A percentile compares a stretch with the other conserved stretches of the same genome.
phyloP scores from a whole-genome alignment of 2,797 vertebrate species.

The Muscicapa striata region DNA sequence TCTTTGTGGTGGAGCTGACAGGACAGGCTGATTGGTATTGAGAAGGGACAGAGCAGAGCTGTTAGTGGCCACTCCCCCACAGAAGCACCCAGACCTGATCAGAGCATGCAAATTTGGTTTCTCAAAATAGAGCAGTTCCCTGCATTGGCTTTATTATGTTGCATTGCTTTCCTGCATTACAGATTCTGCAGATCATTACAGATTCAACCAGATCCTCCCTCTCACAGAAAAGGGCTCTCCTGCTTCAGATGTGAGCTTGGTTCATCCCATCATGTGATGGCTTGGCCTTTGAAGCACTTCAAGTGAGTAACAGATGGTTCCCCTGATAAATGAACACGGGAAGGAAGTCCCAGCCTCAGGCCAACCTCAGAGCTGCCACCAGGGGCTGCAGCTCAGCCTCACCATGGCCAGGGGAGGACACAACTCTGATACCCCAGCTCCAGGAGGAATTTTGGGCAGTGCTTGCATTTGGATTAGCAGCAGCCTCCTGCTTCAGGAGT shows the following conservation, averaged over 20 bases:
- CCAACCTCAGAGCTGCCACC: not conserved
- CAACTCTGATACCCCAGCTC: not conserved
- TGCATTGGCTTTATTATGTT: conserved; percentile 18
- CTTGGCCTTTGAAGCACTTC: not conserved
- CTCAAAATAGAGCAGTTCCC: not conserved
- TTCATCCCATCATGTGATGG: accelerated
- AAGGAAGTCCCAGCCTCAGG: not conserved
- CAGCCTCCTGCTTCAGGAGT: not conserved
- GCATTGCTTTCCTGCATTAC: conserved; percentile 16
- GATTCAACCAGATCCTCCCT: not conserved
- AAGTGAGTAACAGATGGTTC: not conserved
- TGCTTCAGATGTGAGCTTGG: not conserved
- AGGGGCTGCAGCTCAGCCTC: not conserved
- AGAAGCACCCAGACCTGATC: not conserved
- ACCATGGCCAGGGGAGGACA: accelerated
- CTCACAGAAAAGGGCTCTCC: not conserved
- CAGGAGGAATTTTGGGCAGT: not conserved
- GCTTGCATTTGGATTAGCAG: not conserved
- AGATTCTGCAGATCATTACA: not conserved
- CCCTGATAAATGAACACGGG: not conserved
- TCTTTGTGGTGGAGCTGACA: not conserved
- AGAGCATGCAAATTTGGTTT: conserved; percentile 53
- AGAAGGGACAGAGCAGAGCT: not conserved
- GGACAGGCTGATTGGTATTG: not conserved
- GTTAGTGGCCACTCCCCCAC: not conserved